Base-by-base conservation (phyloP, 2,113 vertebrate genomes). In the Smithornis capensis region DNA sequence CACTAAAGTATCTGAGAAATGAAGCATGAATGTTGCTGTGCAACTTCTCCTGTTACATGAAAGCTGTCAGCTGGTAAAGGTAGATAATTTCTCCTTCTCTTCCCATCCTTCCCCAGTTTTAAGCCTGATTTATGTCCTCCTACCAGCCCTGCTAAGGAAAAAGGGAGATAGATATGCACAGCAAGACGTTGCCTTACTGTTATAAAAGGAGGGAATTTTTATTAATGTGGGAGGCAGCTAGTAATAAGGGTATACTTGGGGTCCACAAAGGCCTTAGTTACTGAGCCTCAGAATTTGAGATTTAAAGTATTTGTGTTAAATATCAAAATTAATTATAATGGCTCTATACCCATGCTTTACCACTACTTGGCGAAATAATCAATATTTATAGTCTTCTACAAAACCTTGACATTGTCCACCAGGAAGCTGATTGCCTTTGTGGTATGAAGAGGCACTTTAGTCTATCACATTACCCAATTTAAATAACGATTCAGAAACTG, bases 11-110 rank as follows among this genome's bases (percentile, higher is more conserved):
- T 83, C 59, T 79, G 67, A 92, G 92, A 85, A 89, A 74, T 57
- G 75, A 95, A 82, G 87, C 42, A 1, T 79, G 42, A 74, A 74
- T 62, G 67, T 88, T 91, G 78, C 79, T 57, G 96, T 96, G 92
- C 67, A 87, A 38, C 38, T 86, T 70, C 75, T 89, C 11, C 56
- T 82, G 14, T 73, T 65, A 59, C 19, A 23, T 82, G 67, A 91
- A 82, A 70, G 33, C 71, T 94, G 59, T 77, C 82, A 59, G 35
- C 71, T 83, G 24, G 28, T 56, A 62, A 71, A 85, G 75, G 84
- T 77, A 25, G 68, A 75, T n/a, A n/a, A n/a, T 90, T 88, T 83
- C 59, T 89, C 56, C 65, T 78, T 68, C 63, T 77, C 13, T 53
- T 18, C 45, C 35, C 50, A 80, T 45, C 33, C 21, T 91, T 75